Conservation (phyloP, 2,888 invertebrate genomes). For the Brachyptera putata region DNA sequence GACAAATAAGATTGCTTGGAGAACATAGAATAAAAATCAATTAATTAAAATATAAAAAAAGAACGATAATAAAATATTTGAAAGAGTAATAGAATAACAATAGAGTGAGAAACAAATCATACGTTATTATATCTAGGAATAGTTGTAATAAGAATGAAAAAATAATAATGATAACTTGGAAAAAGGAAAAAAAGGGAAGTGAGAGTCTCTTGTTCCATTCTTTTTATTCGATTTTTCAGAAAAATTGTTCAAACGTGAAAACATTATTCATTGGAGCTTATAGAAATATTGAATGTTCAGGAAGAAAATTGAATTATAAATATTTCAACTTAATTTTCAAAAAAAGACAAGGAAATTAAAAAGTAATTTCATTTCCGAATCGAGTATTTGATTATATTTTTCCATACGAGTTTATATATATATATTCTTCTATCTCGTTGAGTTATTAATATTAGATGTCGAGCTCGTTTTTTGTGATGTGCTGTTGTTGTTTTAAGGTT, state of each 20-base stretch:
- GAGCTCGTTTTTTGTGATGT: background rate
- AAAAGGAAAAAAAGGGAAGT: too few relatives aligned
- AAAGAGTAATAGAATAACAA: too few relatives aligned
- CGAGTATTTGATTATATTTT: background rate
- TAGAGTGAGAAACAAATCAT: too few relatives aligned
- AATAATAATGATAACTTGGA: too few relatives aligned
- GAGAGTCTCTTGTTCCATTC: conserved; percentile 1
- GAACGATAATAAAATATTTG: too few relatives aligned
- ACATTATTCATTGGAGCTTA: background rate
- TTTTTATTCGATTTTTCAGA: background rate
- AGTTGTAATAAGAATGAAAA: too few relatives aligned
- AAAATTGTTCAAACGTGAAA: background rate
- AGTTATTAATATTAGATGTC: background rate
- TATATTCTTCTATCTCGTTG: background rate
- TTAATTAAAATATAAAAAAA: too few relatives aligned
- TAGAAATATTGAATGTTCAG: background rate
- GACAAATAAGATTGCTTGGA: too few relatives aligned
- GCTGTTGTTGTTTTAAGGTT: background rate
- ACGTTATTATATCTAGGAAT: too few relatives aligned
- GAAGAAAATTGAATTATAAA: background rate
- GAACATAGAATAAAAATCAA: too few relatives aligned
- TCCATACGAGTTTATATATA: background rate
- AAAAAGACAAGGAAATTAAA: background rate
- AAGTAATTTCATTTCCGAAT: background rate
- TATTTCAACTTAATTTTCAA: background rate